phyloP scores from a whole-genome alignment of 2,888 invertebrate genomes.

The Lepidocyrtinus sp. region DNA sequence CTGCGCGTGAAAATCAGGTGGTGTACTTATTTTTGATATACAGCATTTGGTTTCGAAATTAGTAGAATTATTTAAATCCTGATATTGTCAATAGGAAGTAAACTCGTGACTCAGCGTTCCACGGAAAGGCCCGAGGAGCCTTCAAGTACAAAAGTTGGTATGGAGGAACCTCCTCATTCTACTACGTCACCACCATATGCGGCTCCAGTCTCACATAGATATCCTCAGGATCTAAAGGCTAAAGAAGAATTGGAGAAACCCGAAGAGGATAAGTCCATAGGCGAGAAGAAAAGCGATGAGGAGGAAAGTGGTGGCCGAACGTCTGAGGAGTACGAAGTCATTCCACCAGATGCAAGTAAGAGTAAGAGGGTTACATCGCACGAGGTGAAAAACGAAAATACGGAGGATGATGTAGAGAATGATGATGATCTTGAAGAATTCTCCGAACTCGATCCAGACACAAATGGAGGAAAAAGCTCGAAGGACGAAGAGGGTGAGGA shows the following conservation, averaged over 20 bases:
- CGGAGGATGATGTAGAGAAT: conserved; percentile 36
- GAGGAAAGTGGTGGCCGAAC: conserved; percentile 38
- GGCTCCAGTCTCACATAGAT: too few species aligned
- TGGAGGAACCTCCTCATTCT: not conserved
- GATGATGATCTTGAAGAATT: conserved; percentile 46
- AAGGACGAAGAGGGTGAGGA: too few species aligned
- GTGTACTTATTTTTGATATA: too few species aligned
- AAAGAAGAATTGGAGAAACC: too few species aligned
- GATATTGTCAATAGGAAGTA: conserved; percentile 33
- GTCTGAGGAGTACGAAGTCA: conserved; percentile 63
- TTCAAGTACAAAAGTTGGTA: not conserved
- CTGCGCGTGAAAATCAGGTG: too few species aligned
- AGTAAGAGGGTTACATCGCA: too few species aligned
- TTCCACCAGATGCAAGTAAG: conserved; percentile 33
- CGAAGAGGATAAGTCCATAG: too few species aligned
- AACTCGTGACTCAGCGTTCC: conserved; percentile 19
- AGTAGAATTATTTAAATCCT: too few species aligned
- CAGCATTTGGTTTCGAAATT: too few species aligned
- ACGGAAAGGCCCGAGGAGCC: conserved; percentile 5
- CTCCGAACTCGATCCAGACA: conserved; percentile 42
- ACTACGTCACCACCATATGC: not conserved
- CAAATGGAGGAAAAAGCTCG: too few species aligned
- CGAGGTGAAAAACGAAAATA: conserved; percentile 5
- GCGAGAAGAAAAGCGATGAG: too few species aligned
- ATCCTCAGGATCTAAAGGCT: too few species aligned